These are phyloP conservation scores for Hemicentrotus pulcherrimus DNA, from an alignment of 35 echinoderm and acorn worm species.

Conservation along the genomic window DNA sequence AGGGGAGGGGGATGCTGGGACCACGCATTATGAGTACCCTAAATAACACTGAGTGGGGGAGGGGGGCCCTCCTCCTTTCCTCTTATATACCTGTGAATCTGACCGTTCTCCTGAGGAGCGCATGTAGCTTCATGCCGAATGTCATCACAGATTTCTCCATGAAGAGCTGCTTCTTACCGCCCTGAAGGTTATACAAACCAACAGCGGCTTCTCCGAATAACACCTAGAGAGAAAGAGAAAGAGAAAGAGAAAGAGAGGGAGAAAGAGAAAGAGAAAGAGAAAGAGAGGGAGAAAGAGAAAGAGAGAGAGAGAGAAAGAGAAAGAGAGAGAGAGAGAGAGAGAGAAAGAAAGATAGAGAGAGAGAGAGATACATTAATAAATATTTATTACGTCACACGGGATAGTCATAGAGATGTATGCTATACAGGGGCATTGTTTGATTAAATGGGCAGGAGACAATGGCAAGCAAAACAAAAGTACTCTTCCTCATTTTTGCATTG, in stretches of 20 bases:
- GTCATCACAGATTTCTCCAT: constrained; percentile 54
- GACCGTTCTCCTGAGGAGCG: constrained; percentile 57
- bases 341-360: neutral
- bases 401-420: neutral
- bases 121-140: constrained; percentile 52
- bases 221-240: constrained; percentile 15
- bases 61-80: too few relatives aligned
- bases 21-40: too few relatives aligned
- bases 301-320: neutral
- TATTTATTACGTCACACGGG: neutral
- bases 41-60: too few relatives aligned
- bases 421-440: neutral
- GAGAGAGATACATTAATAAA: neutral
- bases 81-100: constrained; percentile 51
- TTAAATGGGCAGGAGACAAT: neutral
- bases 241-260: neutral
- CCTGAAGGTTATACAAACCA: constrained; percentile 58
- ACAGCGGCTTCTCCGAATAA: constrained; percentile 67
- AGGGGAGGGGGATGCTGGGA: too few relatives aligned
- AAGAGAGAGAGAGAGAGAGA: neutral
- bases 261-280: neutral
- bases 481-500: neutral
- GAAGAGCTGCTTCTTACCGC: constrained; percentile 44
- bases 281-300: neutral
- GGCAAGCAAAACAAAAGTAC: neutral